These are phyloP conservation scores for Crematogaster levior DNA, from an alignment of 2,888 invertebrate genomes.

Conservation along the genomic window DNA sequence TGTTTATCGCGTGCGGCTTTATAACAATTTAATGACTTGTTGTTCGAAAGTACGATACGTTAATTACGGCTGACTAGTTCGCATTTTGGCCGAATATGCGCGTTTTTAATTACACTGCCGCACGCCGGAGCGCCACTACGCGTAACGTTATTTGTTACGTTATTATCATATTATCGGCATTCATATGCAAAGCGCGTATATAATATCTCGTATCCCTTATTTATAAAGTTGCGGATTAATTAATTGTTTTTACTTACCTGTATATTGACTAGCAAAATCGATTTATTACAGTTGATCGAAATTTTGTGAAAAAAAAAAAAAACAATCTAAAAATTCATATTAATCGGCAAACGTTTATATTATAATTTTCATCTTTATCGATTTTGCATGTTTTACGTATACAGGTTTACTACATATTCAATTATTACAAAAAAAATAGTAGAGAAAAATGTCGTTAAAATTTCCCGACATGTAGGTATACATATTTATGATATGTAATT, in stretches of 20 bases:
- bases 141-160: slow-evolving; percentile 1
- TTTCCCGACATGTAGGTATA: not conserved
- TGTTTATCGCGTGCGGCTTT: slow-evolving; percentile 11
- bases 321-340: not conserved
- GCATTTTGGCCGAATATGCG: slow-evolving; percentile 2
- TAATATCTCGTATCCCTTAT: slow-evolving; percentile 10
- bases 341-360: not conserved
- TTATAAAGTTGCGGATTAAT: slow-evolving; percentile 5
- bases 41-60: slow-evolving; percentile 2
- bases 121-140: not conserved
- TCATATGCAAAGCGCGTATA: not conserved
- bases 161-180: slow-evolving; percentile 24
- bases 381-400: not conserved
- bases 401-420: not conserved
- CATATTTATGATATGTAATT: slow-evolving; percentile 11
- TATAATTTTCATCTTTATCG: not conserved
- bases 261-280: not conserved
- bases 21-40: slow-evolving; percentile 37
- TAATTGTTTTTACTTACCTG: slow-evolving; percentile 12
- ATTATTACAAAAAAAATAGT: not conserved
- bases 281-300: not conserved
- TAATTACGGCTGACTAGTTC: slow-evolving; percentile 15
- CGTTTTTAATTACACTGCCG: slow-evolving; percentile 42
- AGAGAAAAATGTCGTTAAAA: not conserved
- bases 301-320: not conserved